Percentiles rank a stretch among this genome's conserved stretches.
phyloP scores from a whole-genome alignment of 1,140 invertebrate genomes.

The Zaprionus lachaisei region DNA sequence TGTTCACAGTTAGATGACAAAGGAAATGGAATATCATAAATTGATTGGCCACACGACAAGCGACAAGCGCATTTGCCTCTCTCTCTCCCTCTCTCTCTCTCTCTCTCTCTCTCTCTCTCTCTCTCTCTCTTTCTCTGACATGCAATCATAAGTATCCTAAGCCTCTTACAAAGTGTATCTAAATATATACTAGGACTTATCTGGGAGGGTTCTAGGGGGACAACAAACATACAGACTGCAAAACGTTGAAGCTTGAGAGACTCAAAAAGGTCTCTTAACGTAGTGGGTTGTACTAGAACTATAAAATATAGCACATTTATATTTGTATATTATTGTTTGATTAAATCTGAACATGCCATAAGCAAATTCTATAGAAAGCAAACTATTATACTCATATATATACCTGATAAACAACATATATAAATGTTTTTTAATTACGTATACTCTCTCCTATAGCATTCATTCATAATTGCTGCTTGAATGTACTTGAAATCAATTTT shows the following conservation, averaged over 20 bases:
- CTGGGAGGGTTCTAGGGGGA: neutral
- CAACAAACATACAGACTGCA: too few species aligned
- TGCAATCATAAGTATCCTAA: neutral
- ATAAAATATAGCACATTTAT: too few species aligned
- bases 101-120: neutral
- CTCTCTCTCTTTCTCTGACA: neutral
- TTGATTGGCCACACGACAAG: slow-evolving; percentile 7
- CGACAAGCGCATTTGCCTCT: neutral
- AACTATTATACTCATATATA: neutral
- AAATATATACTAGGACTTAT: neutral
- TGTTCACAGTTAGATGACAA: slow-evolving; percentile 25
- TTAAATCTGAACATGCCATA: too few species aligned
- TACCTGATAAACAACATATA: neutral
- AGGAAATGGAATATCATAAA: slow-evolving; percentile 31
- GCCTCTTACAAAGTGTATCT: neutral
- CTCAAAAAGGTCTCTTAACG: neutral
- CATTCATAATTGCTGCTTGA: neutral
- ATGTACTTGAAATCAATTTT: slow-evolving; percentile 2
- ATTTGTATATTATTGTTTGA: too few species aligned
- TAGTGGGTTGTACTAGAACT: too few species aligned
- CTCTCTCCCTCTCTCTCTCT: neutral
- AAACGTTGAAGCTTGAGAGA: neutral
- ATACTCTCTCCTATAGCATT: neutral
- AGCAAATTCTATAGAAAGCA: too few species aligned
- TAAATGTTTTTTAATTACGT: neutral